phyloP scores from a whole-genome alignment of 92 coral and sea anemone genomes.

The Zoanthus gigantus region DNA sequence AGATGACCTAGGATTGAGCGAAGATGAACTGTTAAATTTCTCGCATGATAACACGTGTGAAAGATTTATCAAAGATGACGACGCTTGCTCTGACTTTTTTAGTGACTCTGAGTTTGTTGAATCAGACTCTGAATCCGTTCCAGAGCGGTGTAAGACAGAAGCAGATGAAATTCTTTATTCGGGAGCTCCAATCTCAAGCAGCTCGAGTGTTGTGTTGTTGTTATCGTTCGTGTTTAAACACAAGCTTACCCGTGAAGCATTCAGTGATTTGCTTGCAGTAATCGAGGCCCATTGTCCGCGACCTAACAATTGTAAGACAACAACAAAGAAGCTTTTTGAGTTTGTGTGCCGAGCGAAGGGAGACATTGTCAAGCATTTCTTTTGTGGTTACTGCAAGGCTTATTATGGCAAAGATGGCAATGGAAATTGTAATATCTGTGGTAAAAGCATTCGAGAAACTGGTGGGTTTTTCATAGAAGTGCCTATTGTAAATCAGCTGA shows the following conservation, averaged over 20 bases:
- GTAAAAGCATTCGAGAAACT: constrained; percentile 8
- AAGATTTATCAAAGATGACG: constrained; percentile 50
- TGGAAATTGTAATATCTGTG: constrained; percentile 37
- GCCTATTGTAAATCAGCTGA: constrained; percentile 24
- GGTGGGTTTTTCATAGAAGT: constrained; percentile 12
- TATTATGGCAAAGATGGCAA: constrained; percentile 29
- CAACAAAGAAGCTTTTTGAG: constrained; percentile 37
- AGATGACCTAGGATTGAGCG: constrained; percentile 20
- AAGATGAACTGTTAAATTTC: not conserved
- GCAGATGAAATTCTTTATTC: constrained; percentile 46
- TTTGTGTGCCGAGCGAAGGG: constrained; percentile 44
- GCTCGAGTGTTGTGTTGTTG: not conserved
- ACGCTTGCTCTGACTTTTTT: constrained; percentile 45
- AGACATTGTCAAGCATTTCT: constrained; percentile 46
- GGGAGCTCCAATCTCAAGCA: constrained; percentile 32
- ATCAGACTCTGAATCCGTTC: constrained; percentile 36
- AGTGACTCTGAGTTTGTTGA: constrained; percentile 41
- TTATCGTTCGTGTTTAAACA: constrained; percentile 19
- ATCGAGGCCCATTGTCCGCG: constrained; percentile 40
- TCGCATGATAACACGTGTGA: not conserved
- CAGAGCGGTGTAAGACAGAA: constrained; percentile 46
- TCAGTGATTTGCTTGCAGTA: constrained; percentile 5
- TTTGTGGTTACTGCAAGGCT: constrained; percentile 49
- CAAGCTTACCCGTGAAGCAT: constrained; percentile 6
- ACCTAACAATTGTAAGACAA: constrained; percentile 47